Percentiles rank a stretch among this genome's conserved stretches.
phyloP scores from a whole-genome alignment of 2,888 invertebrate genomes.

The Lutraria lutraria region DNA sequence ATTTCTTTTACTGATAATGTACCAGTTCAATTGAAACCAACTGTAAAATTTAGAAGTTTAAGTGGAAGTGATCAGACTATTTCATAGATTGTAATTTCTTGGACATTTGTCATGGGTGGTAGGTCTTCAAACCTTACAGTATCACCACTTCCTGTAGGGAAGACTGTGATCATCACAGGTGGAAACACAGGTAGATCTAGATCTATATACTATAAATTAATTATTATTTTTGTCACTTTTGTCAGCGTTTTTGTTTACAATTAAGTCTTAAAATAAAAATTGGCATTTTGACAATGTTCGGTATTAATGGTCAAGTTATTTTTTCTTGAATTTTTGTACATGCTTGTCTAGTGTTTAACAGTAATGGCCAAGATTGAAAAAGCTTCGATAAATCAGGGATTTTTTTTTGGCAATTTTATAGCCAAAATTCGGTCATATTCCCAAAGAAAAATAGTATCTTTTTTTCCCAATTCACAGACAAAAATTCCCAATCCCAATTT shows the following conservation, averaged over 20 bases:
- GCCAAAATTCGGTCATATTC: too few relatives aligned
- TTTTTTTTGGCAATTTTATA: too few relatives aligned
- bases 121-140: conserved; percentile 46
- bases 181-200: conserved; percentile 64
- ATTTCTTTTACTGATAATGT: neutral
- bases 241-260: neutral
- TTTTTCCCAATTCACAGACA: too few relatives aligned
- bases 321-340: too few relatives aligned
- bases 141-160: conserved; percentile 64
- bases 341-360: too few relatives aligned
- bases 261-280: neutral
- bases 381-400: too few relatives aligned
- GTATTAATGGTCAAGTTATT: neutral
- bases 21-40: neutral
- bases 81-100: neutral
- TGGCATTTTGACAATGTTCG: conserved; percentile 7
- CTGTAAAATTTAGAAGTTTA: neutral
- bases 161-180: conserved; percentile 65
- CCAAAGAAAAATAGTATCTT: too few relatives aligned
- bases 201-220: neutral
- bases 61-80: neutral
- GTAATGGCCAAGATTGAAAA: too few relatives aligned
- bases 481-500: too few relatives aligned
- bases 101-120: conserved; percentile 55
- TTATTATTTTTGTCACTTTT: too few relatives aligned